Conservation (phyloP, 2,797 vertebrate species). For the Poeciliopsis turneri region DNA sequence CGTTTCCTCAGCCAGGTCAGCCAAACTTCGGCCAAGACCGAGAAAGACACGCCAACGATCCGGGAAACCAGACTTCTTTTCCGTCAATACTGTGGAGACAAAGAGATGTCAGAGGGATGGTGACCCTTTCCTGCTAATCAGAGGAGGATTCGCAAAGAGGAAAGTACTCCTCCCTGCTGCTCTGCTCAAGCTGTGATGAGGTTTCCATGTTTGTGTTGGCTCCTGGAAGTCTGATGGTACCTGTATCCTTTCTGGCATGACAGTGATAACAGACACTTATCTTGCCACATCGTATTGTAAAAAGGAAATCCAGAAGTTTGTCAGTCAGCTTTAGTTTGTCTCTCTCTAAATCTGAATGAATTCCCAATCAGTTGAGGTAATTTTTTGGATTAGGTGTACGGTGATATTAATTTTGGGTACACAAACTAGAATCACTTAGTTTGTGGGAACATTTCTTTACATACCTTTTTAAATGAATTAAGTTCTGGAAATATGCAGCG, state of each 20-base stretch:
- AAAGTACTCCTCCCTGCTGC: conserved; percentile 68
- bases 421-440: not conserved
- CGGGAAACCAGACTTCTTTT: conserved; percentile 70
- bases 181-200: conserved; percentile 61
- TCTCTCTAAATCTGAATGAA: conserved; percentile 20
- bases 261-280: conserved; percentile 31
- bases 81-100: conserved; percentile 70
- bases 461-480: not conserved
- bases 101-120: conserved; percentile 74
- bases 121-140: conserved; percentile 74
- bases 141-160: conserved; percentile 57
- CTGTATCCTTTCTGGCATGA: conserved; percentile 64
- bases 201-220: conserved; percentile 78
- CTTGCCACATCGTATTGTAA: conserved; percentile 21
- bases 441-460: not conserved
- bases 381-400: not conserved
- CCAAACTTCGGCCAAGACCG: conserved; percentile 48
- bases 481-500: conserved; percentile 14
- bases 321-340: conserved; percentile 50
- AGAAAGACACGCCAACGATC: conserved; percentile 33
- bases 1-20: conserved; percentile 36
- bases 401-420: not conserved
- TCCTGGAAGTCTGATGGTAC: conserved; percentile 42
- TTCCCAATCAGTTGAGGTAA: conserved; percentile 20
- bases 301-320: conserved; percentile 30